Base-by-base conservation (phyloP, 92 coral and sea anemone genomes). In the Chrysogorgia sp. region DNA sequence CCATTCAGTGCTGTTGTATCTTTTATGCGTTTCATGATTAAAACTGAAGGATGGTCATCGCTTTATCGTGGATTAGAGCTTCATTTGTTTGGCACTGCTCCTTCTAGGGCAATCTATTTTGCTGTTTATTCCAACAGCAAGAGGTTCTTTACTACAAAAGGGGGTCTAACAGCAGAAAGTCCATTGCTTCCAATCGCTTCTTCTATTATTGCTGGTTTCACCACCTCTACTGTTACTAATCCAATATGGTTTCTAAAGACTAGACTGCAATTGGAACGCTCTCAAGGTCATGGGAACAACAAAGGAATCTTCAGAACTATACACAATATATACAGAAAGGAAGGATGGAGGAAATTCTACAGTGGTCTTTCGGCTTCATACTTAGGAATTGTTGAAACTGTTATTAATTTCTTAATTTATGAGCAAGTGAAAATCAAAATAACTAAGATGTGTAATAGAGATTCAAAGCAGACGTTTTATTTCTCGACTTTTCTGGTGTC, bases 191-290 rank as follows among this genome's bases (percentile, higher is more conserved):
- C 79, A 29, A 3, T 83, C 1, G 45, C 67, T 14, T 83, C 86
- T 7, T 78, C 76, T 2, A 59, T 79, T n/a, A 45, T 63, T 13
- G 86, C 86, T 10, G 76, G 74, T 7, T 83, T 83, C 45, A 75
- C 82, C 6, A 75, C 74, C 35, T 64, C 68, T 7, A 83, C 86
- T 1, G 40, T 75, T 67, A 83, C 82, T 6, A 83, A 83, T 56
- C 86, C 87, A 17, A 62, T 83, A 47, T 83, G 87, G 87, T 83
- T 83, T 37, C 34, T 83, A 2, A 83, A 83, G 49, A 83, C 87
- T 20, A 75, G 87, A n/a, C 64, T 83, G 26, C 87, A 83, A 47
- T 45, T 83, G 2, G 82, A 83, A 28, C 52, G 63, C 31, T 61
- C 77, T 23, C 64, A 65, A 5, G 53, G 35, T 43, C 58, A 66